Evolutionary conservation across 2,888 invertebrate species (phyloP).

Genomic region (Thecocarcelia acutangulata): DNA sequence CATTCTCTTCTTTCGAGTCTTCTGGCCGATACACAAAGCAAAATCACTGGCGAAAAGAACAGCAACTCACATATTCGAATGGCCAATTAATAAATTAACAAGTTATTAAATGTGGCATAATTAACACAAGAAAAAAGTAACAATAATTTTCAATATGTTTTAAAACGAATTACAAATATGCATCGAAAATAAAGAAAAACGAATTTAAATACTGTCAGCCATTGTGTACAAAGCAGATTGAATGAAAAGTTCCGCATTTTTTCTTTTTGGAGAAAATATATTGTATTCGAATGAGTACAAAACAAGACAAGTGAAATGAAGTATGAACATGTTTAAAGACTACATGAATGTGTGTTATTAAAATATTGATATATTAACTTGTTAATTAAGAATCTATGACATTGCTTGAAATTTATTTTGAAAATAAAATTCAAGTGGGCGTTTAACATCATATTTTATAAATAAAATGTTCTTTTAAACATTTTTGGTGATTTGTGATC

Average conservation of each 20-base stretch:
- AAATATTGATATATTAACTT: constrained; percentile 28
- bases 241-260: constrained; percentile 55
- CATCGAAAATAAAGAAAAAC: constrained; percentile 25
- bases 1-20: too few relatives aligned
- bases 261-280: not conserved
- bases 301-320: constrained; percentile 20
- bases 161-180: constrained; percentile 8
- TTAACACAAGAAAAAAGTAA: constrained; percentile 43
- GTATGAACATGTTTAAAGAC: constrained; percentile 2
- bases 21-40: not conserved
- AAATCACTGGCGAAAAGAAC: constrained; percentile 10
- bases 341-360: not conserved
- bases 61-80: constrained; percentile 27
- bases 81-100: constrained; percentile 60
- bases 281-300: not conserved
- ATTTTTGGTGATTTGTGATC: too few relatives aligned
- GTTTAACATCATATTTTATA: too few relatives aligned
- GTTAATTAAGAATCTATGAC: constrained; percentile 1
- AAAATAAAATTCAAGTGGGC: constrained; percentile 10
- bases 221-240: not conserved
- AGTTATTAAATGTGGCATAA: constrained; percentile 59
- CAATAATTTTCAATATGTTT: constrained; percentile 45
- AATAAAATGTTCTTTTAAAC: too few relatives aligned
- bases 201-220: constrained; percentile 47
- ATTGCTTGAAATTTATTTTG: too few relatives aligned